A percentile compares a stretch with the other conserved stretches of the same genome.
These are phyloP conservation scores for Macroglossus sobrinus DNA, from an alignment of 2,113 vertebrate species.

Conservation along the genomic window DNA sequence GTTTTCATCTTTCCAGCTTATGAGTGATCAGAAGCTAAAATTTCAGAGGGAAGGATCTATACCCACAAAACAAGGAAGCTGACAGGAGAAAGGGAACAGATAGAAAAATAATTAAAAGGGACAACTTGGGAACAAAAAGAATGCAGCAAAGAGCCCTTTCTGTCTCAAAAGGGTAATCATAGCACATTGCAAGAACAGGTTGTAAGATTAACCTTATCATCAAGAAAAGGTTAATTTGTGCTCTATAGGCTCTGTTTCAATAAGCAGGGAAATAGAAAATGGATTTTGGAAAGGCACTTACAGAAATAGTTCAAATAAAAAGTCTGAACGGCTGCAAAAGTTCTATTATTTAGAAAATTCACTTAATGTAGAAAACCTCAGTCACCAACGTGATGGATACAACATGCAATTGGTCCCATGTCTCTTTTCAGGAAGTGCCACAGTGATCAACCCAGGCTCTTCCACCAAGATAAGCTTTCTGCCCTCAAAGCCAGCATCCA, in stretches of 20 bases:
- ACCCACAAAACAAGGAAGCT: not conserved
- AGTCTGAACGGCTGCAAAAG: not conserved
- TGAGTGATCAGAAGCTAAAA: not conserved
- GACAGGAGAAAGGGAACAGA: not conserved
- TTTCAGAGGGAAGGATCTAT: not conserved
- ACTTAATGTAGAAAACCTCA: not conserved
- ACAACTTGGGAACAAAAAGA: not conserved
- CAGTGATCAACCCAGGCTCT: not conserved
- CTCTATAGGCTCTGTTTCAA: not conserved
- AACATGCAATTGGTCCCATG: not conserved
- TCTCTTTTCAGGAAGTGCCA: not conserved
- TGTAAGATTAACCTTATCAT: conserved; percentile 36
- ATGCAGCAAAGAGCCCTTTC: not conserved
- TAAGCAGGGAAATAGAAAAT: not conserved
- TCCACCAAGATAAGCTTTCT: not conserved
- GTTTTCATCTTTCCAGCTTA: not conserved
- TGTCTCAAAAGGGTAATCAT: not conserved
- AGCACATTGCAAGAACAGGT: not conserved
- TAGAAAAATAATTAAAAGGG: not conserved
- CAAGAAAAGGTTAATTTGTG: conserved; percentile 44
- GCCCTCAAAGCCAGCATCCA: not conserved
- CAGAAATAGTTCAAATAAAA: not conserved
- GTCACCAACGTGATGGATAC: not conserved
- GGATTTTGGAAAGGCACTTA: conserved; percentile 19
- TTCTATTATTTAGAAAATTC: not conserved